phyloP scores from a whole-genome alignment of 2,113 vertebrate species.

The Garra rufa region DNA sequence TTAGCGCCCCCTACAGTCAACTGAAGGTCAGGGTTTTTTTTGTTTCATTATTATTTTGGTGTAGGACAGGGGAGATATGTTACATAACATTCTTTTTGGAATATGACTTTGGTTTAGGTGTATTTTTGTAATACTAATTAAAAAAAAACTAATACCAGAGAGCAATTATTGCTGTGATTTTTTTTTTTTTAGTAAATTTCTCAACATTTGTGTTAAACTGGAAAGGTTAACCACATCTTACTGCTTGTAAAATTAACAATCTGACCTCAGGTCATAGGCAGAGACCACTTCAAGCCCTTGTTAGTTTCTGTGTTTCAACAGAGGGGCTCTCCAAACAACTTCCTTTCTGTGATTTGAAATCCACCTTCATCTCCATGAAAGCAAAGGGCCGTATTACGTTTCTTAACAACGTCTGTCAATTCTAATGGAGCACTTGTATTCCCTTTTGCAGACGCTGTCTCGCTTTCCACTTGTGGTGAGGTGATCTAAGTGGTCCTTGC shows the following conservation, averaged over 20 bases:
- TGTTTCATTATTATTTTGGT: not conserved
- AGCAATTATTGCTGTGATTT: not conserved
- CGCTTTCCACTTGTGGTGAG: slow-evolving; percentile 2
- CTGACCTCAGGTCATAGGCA: slow-evolving; percentile 11
- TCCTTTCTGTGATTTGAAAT: slow-evolving; percentile 24
- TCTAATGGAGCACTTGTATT: slow-evolving; percentile 9
- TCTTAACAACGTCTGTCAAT: slow-evolving; percentile 24
- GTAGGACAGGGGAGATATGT: not conserved
- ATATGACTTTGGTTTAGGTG: not conserved
- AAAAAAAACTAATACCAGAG: not conserved
- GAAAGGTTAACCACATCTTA: slow-evolving; percentile 12
- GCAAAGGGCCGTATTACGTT: slow-evolving; percentile 33
- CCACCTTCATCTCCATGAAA: not conserved
- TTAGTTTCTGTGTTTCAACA: not conserved
- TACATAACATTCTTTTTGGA: not conserved
- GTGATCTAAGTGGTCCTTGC: slow-evolving; percentile 7
- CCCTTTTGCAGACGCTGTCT: not conserved
- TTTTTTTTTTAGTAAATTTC: not conserved
- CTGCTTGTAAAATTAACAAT: not conserved
- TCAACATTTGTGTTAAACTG: not conserved
- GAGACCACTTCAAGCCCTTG: slow-evolving; percentile 19
- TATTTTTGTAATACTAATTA: not conserved
- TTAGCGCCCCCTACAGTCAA: slow-evolving; percentile 46
- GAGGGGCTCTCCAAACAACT: slow-evolving; percentile 1
- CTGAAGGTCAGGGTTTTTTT: not conserved